Evolutionary conservation across 2,888 invertebrate genomes (phyloP).

Genomic region (Lapara coniferarum): DNA sequence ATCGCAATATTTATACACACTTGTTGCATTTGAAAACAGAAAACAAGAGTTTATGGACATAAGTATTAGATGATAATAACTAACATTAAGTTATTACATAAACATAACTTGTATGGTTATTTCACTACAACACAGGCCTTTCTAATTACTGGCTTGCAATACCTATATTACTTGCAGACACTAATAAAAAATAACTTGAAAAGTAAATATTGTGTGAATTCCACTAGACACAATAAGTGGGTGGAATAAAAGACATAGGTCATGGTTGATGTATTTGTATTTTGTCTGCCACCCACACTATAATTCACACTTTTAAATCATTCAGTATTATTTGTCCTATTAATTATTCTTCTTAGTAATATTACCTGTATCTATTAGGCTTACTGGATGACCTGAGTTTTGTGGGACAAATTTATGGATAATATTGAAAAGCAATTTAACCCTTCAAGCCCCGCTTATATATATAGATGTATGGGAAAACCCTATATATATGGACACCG

Average conservation of each 20-base stretch:
- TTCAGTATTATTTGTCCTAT: not conserved
- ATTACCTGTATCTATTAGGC: not conserved
- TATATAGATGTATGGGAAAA: no score
- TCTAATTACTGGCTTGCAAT: not conserved
- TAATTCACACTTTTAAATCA: no score
- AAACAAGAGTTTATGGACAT: not conserved
- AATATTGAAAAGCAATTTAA: no score
- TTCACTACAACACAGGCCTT: conserved; percentile 2
- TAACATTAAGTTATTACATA: not conserved
- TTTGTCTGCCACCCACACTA: conserved; percentile 11
- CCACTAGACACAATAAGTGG: not conserved
- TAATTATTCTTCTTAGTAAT: not conserved
- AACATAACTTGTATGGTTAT: not conserved
- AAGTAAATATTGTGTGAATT: not conserved
- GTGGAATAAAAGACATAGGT: conserved; percentile 37
- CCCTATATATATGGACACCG: no score
- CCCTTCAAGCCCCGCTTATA: no score
- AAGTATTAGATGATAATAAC: not conserved
- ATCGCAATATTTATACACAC: not conserved
- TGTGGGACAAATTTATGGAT: no score
- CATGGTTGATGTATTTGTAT: conserved; percentile 36
- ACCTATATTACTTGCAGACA: not conserved
- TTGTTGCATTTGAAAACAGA: not conserved
- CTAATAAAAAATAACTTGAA: not conserved
- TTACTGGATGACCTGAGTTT: no score